A percentile compares a stretch with the other conserved stretches of the same genome.
Evolutionary conservation across 1,140 invertebrate genomes (phyloP).

Genomic region (Babylonia areolata): DNA sequence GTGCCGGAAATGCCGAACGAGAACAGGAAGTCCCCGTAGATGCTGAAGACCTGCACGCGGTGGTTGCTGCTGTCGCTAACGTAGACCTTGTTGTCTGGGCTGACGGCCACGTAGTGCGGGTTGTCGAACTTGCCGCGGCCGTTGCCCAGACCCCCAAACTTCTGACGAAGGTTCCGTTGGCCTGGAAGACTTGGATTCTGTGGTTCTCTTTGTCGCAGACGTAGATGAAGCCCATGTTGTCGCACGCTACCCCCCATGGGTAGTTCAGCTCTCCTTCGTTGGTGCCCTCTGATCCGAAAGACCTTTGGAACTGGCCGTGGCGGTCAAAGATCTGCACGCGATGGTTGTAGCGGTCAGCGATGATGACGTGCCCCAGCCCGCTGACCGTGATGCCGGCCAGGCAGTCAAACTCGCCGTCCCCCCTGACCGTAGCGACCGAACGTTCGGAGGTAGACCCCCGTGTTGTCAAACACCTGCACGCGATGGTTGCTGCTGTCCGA

Average conservation of each 20-base stretch:
- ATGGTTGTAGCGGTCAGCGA: conserved; percentile 95
- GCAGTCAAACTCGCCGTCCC: conserved; percentile 97
- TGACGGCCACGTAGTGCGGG: conserved; percentile 71
- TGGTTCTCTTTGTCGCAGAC: conserved; percentile 99
- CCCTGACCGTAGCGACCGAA: conserved; percentile 96
- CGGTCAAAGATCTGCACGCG: conserved; percentile 96
- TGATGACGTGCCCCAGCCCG: conserved; percentile 96
- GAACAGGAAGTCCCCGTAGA: conserved; percentile 71
- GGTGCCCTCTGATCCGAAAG: conserved; percentile 95
- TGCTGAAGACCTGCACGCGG: conserved; percentile 72
- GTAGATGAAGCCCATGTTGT: conserved; percentile 98
- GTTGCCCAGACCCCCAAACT: conserved; percentile 95
- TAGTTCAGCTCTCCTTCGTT: conserved; percentile 90
- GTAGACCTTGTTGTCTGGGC: conserved; percentile 66
- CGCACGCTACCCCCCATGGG: conserved; percentile 98
- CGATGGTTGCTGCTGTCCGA: conserved; percentile 97
- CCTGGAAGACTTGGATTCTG: conserved; percentile 96
- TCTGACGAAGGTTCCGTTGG: conserved; percentile 97
- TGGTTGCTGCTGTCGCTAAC: conserved; percentile 73
- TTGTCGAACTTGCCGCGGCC: conserved; percentile 81
- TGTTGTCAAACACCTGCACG: conserved; percentile 89
- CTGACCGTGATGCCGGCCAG: conserved; percentile 96
- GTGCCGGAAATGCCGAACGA: conserved; percentile 67
- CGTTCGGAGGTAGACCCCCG: conserved; percentile 92
- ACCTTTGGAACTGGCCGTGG: conserved; percentile 90